Base-by-base conservation (phyloP, 2,888 invertebrate genomes). In the Melanostoma scalare region DNA sequence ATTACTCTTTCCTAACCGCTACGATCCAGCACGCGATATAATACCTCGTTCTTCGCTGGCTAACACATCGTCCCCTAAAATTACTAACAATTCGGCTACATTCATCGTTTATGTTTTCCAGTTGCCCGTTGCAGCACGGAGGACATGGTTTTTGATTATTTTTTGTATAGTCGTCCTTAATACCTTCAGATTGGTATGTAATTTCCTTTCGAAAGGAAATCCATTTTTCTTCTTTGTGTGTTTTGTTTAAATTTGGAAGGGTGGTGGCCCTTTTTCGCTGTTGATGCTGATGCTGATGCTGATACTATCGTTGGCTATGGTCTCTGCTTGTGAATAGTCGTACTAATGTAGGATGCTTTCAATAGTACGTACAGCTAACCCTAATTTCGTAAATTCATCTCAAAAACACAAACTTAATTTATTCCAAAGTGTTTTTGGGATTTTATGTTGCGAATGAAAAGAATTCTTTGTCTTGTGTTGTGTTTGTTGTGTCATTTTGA, bases 151-250 rank as follows among this genome's bases (percentile, higher is more conserved):
- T 20, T 78, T 69, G 73, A 78, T 78, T 82, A 74, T 73, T 82
- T 77, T 69, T 71, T 20, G 20, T 20, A 20, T 20, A 20, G 20
- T 20, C 69, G 69, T 74, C 73, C 82, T 69, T 84, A 84, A 84
- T 84, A 67, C 84, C 71, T 71, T 75, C 42, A 44, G 84, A 79
- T 84, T 79, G 79, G 60, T 71, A 79, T 84, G 79, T 84, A 84
- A 84, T 84, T 84, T 65, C 74, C 73, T 74, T 74, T 84, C 61
- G 71, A 84, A 79, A 56, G 79, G 50, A 84, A 72, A 78, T 71
- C 79, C 67, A 74, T 74, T 79, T 84, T 71, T 60, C 55, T 67
- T 74, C 42, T 60, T 72, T 35, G 30, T 50, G 36, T 44, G 46
- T 31, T 48, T 68, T 40, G 42, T 55, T 61, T 9, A 63, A 73